These are phyloP conservation scores for Ennomos quercinarius DNA, from an alignment of 2,888 invertebrate genomes.

Conservation along the genomic window DNA sequence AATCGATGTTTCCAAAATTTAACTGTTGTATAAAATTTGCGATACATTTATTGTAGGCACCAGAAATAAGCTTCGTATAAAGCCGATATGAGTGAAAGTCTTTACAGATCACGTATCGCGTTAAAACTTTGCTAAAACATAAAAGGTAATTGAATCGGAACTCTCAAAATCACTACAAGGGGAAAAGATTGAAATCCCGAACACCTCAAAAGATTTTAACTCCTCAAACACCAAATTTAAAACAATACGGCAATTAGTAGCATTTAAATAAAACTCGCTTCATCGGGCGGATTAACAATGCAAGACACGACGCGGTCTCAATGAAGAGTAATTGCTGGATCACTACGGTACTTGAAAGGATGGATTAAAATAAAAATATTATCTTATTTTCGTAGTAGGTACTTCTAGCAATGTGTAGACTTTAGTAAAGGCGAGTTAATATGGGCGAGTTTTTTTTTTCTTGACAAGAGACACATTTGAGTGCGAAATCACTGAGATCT, in stretches of 20 bases:
- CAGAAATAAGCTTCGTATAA: too few relatives aligned
- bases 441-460: background rate
- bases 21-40: too few relatives aligned
- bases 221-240: slow-evolving; percentile 9
- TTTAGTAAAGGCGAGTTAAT: too few relatives aligned
- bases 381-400: background rate
- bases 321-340: slow-evolving; percentile 29
- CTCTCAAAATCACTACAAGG: background rate
- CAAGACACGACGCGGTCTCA: slow-evolving; percentile 21
- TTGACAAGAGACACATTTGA: background rate
- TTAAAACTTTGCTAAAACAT: background rate
- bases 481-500: too few relatives aligned
- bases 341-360: slow-evolving; percentile 14
- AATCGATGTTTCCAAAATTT: too few relatives aligned
- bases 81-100: too few relatives aligned
- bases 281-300: slow-evolving; percentile 19
- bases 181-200: slow-evolving; percentile 4
- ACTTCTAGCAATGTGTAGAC: too few relatives aligned
- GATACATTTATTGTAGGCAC: too few relatives aligned
- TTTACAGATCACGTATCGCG: too few relatives aligned
- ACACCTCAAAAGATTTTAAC: slow-evolving; percentile 15
- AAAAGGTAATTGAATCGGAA: too few relatives aligned
- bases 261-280: slow-evolving; percentile 17
- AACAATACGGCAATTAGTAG: slow-evolving; percentile 25
- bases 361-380: slow-evolving; percentile 16